Evolutionary conservation across 2,888 invertebrate genomes (phyloP), one percentile per base, ranked within the genome.

Genomic region (Eucriotettix oculatus): DNA sequence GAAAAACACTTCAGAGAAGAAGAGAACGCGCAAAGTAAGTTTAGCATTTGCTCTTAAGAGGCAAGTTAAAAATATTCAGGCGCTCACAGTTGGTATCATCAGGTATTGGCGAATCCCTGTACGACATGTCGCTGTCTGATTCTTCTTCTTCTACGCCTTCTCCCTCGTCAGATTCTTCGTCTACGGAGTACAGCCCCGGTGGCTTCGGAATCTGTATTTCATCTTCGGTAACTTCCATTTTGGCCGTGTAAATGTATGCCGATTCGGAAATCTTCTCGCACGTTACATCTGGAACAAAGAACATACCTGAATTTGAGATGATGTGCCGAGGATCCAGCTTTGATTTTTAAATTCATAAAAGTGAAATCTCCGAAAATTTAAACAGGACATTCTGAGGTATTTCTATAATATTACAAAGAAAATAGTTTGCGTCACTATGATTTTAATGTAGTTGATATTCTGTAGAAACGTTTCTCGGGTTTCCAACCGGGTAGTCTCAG

Each of bases 81-180:
- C 56, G 71, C 78, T 78, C 76, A 87, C 87, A 81, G 68, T 86
- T 86, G 10, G 85, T 84, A 68, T 91, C 90, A 68, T 90, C 90
- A n/a, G 81, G 84, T 54, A 84, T 70, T 5, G 87, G 85, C 1
- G 86, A 83, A 60, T 79, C 78, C 1, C 77, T 75, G 60, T 80
- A 73, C 9, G 83, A 79, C 52, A 75, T 72, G 17, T 80, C 83
- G 65, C 79, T 82, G 60, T 78, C 79, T 60, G 81, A 67, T 1
- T 66, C 61, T 9, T 66, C 67, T 56, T 65, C 60, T 55, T 65
- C 61, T 56, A 65, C 62, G 10, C 66, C 67, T 14, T 65, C 66
- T 29, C 63, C 62, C 9, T 61, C 64, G 10, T 66, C 68, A n/a
- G 63, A 65, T 29, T 63, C 14, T 12, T 53, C 17, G 1, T 43